Evolutionary conservation across 2,113 vertebrate species (phyloP).

Genomic region (Ivindomyrus marchei): DNA sequence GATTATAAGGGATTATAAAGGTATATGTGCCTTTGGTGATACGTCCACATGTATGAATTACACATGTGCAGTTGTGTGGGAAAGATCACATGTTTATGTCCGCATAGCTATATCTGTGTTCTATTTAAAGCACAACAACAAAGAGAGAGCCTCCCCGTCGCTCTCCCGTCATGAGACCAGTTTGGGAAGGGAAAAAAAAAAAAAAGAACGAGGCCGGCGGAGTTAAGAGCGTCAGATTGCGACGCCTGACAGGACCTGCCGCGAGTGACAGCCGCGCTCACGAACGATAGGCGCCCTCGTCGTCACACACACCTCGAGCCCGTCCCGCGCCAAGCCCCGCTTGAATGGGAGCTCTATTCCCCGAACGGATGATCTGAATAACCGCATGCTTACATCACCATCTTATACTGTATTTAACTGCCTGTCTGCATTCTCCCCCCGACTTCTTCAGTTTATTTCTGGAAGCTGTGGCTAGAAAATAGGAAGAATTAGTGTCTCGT

Average conservation of each 20-base stretch:
- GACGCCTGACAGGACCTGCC: neutral
- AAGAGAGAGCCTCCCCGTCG: neutral
- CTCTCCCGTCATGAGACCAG: neutral
- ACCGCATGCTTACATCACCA: conserved; percentile 38
- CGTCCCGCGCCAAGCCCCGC: conserved; percentile 24
- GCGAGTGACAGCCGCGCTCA: conserved; percentile 1
- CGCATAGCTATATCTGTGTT: neutral
- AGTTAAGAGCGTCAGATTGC: conserved; percentile 13
- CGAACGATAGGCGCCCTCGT: neutral
- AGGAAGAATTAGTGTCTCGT: neutral
- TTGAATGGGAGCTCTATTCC: conserved; percentile 31
- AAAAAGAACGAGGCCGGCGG: neutral
- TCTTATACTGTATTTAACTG: conserved; percentile 29
- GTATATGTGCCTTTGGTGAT: neutral
- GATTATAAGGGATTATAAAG: neutral
- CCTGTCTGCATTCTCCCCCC: conserved; percentile 20
- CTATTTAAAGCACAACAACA: neutral
- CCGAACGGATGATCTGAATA: conserved; percentile 36
- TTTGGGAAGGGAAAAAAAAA: neutral
- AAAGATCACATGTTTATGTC: neutral
- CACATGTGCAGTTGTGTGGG: neutral
- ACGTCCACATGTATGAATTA: neutral
- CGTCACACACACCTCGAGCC: conserved; percentile 26
- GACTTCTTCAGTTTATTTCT: neutral
- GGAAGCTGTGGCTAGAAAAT: neutral